Percentiles rank a stretch among this genome's conserved stretches.
Conservation (phyloP, 92 coral and sea anemone species). For the Umimayanthus kanabou region DNA sequence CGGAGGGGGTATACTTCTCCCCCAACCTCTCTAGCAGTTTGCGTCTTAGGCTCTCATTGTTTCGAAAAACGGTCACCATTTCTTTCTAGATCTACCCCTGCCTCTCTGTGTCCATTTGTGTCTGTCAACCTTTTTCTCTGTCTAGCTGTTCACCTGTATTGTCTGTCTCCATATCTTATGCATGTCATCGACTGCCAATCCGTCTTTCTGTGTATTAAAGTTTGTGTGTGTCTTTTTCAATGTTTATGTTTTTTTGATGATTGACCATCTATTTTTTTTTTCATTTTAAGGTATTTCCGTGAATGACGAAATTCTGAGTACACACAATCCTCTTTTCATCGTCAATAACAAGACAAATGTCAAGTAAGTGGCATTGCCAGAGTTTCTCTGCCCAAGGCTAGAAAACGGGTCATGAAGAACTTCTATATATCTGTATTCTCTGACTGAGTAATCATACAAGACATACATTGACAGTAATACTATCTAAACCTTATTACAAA, state of each 20-base stretch:
- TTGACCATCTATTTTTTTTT: background rate
- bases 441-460: background rate
- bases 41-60: no score
- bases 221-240: no score
- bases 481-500: no score
- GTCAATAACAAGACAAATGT: constrained; percentile 99
- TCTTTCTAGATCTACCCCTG: no score
- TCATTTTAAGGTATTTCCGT: constrained; percentile 89
- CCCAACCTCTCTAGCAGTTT: no score
- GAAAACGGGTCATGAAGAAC: background rate
- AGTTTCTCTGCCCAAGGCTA: background rate
- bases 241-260: background rate
- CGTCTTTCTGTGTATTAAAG: background rate
- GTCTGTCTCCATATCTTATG: background rate
- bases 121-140: background rate
- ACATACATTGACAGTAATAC: background rate
- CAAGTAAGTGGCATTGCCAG: constrained; percentile 66
- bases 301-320: constrained; percentile 93
- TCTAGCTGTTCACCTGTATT: background rate
- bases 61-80: no score
- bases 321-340: constrained; percentile 94
- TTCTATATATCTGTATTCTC: no score
- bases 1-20: no score
- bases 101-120: background rate
- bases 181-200: background rate